Evolutionary conservation across 1,140 invertebrate genomes (phyloP).

Genomic region (Drosophila burlai): DNA sequence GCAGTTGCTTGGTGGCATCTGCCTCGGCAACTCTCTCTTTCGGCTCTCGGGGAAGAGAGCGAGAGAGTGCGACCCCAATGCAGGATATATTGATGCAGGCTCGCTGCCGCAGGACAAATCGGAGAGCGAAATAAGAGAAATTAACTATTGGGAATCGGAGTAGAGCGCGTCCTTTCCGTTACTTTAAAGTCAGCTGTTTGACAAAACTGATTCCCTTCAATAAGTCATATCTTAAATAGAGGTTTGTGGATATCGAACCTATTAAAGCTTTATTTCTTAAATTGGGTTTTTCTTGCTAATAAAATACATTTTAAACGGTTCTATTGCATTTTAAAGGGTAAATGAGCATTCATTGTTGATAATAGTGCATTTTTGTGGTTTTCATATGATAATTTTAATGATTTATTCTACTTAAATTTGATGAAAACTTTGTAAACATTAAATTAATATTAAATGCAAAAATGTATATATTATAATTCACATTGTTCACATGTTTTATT

Average conservation of each 20-base stretch:
- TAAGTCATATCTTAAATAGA: not conserved
- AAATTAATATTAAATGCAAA: too few species aligned
- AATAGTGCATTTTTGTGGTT: not conserved
- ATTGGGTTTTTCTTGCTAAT: not conserved
- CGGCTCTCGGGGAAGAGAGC: conserved; percentile 8
- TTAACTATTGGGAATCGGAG: not conserved
- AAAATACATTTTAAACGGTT: not conserved
- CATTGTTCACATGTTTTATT: too few species aligned
- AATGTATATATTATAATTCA: too few species aligned
- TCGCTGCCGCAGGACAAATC: conserved; percentile 3
- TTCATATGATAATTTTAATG: not conserved
- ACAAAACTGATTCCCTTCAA: not conserved
- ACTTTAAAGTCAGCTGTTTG: conserved; percentile 23
- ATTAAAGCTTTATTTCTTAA: not conserved
- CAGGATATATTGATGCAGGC: conserved; percentile 40
- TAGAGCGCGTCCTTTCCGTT: not conserved
- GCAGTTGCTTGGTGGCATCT: conserved; percentile 66
- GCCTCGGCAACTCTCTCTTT: conserved; percentile 20
- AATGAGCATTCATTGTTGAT: not conserved
- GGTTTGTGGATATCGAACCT: not conserved
- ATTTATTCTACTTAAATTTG: too few species aligned
- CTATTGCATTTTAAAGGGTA: not conserved
- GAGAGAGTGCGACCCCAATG: conserved; percentile 37
- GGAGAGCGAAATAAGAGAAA: conserved; percentile 8
- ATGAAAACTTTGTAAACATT: too few species aligned